These are phyloP conservation scores for Chelmon rostratus DNA, from an alignment of 2,797 vertebrate species.

Conservation along the genomic window DNA sequence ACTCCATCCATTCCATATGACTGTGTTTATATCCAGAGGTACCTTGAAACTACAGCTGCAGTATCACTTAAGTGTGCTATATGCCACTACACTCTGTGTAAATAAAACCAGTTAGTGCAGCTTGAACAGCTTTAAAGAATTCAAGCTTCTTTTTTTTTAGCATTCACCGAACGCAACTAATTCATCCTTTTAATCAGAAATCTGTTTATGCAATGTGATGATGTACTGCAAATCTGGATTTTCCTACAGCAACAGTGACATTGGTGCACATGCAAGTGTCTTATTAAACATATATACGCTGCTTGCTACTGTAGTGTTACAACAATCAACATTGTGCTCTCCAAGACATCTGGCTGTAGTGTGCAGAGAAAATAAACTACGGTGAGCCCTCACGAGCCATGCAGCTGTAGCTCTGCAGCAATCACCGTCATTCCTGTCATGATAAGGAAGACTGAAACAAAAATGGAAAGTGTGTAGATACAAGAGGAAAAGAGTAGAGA, in stretches of 20 bases:
- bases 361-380: conserved; percentile 34
- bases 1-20: not conserved
- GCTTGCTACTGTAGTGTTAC: not conserved
- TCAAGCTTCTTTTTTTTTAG: not conserved
- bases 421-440: conserved; percentile 14
- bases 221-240: not conserved
- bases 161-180: not conserved
- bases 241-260: conserved; percentile 7
- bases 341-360: conserved; percentile 32
- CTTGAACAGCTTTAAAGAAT: not conserved
- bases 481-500: not conserved
- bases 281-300: not conserved
- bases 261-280: not conserved
- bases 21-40: conserved; percentile 6
- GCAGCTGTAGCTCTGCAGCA: conserved; percentile 27
- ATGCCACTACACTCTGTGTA: not conserved
- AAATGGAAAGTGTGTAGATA: not conserved
- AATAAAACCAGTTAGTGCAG: conserved; percentile 2
- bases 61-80: conserved; percentile 2
- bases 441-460: conserved; percentile 1
- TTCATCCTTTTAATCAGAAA: not conserved
- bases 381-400: no score
- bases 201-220: conserved; percentile 1
- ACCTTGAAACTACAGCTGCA: conserved; percentile 5
- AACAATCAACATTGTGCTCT: conserved; percentile 10